Base-by-base conservation (phyloP, 1,140 invertebrate species). In the Chironomus tepperi region DNA sequence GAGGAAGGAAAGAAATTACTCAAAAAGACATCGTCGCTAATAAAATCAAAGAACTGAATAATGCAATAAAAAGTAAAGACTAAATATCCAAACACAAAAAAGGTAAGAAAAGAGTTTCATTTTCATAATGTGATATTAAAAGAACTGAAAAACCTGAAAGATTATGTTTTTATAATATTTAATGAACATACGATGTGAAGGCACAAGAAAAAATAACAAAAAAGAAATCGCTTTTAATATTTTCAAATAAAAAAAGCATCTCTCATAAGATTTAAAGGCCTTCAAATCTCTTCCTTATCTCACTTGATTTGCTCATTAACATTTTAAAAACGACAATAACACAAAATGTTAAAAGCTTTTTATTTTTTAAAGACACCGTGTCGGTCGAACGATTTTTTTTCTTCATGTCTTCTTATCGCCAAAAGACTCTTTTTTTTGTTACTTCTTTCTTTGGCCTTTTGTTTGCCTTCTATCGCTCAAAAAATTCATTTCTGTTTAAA, bases 251-350 rank as follows among this genome's bases (percentile, higher is more conserved):
- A 70, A 67, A 57, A 15, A 57, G 47, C 47, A 57, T 57, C 47
- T 57, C 7, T 57, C 47, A 57, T 57, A 57, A 67, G 65, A 70
- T 70, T 18, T 70, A 70, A 70, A 18, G 18, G 5, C 16, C 18
- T 5, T 21, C 16, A 70, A 21, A 19, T 70, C 65, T 18, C 12
- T 57, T 57, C 18, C 65, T 70, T 70, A 70, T 70, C 65, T 70
- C 65, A 70, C 47, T 70, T 70, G 65, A 70, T 70, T 70, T 70
- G 65, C 18, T 70, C 65, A 70, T 70, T 70, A 70, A 18, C 65
- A 70, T 70, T 70, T 70, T 70, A 70, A 70, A 57, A 70, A 70
- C 65, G 65, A 70, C 65, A 70, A 57, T 70, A 70, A 70, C 65
- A 70, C 65, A 70, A 70, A 57, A 70, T 70, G 65, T 70, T 70